Evolutionary conservation across 2,113 vertebrate species (phyloP).

Genomic region (Psettodes erumei): DNA sequence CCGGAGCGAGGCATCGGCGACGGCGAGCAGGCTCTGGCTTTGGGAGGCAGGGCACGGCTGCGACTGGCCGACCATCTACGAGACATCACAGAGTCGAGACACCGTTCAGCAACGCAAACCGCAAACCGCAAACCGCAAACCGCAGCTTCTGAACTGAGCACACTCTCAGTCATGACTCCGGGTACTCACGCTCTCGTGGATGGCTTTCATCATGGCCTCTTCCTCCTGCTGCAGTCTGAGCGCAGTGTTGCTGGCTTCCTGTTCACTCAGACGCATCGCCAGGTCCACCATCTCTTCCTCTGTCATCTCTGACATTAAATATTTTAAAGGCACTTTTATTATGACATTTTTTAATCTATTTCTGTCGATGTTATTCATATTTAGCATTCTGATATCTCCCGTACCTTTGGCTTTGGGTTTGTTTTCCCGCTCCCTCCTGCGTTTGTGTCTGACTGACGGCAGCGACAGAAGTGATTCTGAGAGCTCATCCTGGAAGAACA

Average conservation of each 20-base stretch:
- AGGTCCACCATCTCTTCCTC: constrained; percentile 95
- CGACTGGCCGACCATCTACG: constrained; percentile 51
- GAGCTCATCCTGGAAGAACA: constrained; percentile 54
- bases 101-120: too few species aligned
- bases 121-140: too few species aligned
- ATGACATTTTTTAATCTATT: too few species aligned
- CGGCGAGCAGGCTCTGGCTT: not conserved
- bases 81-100: too few species aligned
- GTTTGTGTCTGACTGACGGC: constrained; percentile 12
- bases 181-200: constrained; percentile 89
- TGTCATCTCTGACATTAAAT: constrained; percentile 95
- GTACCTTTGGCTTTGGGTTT: constrained; percentile 55
- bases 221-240: constrained; percentile 86
- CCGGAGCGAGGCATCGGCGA: not conserved
- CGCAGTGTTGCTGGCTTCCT: constrained; percentile 87
- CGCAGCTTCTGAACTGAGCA: not conserved
- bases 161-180: too few species aligned
- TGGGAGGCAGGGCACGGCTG: not conserved
- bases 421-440: constrained; percentile 19
- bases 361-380: too few species aligned
- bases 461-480: not conserved
- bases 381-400: rapidly evolving
- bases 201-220: constrained; percentile 90
- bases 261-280: constrained; percentile 91
- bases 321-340: too few species aligned